phyloP scores from a whole-genome alignment of 2,113 vertebrate genomes.

The Scophthalmus maximus region DNA sequence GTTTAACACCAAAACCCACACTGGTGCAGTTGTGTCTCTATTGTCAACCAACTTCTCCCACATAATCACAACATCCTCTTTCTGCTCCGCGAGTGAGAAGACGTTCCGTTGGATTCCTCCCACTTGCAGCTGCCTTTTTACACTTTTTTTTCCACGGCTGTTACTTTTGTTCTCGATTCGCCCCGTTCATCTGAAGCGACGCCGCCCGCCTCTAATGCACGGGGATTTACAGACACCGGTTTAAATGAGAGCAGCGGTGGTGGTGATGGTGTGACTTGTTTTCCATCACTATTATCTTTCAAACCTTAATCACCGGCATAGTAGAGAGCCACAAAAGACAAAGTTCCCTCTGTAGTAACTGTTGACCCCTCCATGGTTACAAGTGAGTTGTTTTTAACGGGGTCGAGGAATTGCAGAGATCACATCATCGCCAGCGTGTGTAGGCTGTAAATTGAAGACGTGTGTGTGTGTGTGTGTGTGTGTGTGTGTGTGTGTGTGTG shows the following conservation, averaged over 20 bases:
- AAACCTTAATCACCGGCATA: slow-evolving; percentile 22
- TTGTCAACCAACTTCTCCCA: slow-evolving; percentile 57
- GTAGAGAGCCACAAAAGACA: not conserved
- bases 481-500: slow-evolving; percentile 7
- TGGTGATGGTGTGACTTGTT: too few relatives aligned
- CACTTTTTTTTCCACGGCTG: slow-evolving; percentile 2
- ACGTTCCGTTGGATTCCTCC: slow-evolving; percentile 63
- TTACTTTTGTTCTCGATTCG: slow-evolving; percentile 52
- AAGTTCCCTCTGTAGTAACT: slow-evolving; percentile 5
- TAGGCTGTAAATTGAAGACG: slow-evolving; percentile 14
- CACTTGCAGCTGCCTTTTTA: slow-evolving; percentile 72
- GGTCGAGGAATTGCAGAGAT: slow-evolving; percentile 17
- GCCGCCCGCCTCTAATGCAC: not conserved
- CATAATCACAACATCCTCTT: slow-evolving; percentile 59
- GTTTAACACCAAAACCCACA: slow-evolving; percentile 48
- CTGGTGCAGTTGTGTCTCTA: slow-evolving; percentile 51
- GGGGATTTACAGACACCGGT: slow-evolving; percentile 14
- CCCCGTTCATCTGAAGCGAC: slow-evolving; percentile 3
- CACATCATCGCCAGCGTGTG: slow-evolving; percentile 22
- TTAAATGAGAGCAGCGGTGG: not conserved
- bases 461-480: not conserved
- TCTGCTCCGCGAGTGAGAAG: slow-evolving; percentile 40
- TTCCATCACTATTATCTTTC: too few relatives aligned
- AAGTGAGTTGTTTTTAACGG: slow-evolving; percentile 26
- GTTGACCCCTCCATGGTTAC: slow-evolving; percentile 3